Evolutionary conservation across 2,888 invertebrate genomes (phyloP).

Genomic region (Allygus modestus): DNA sequence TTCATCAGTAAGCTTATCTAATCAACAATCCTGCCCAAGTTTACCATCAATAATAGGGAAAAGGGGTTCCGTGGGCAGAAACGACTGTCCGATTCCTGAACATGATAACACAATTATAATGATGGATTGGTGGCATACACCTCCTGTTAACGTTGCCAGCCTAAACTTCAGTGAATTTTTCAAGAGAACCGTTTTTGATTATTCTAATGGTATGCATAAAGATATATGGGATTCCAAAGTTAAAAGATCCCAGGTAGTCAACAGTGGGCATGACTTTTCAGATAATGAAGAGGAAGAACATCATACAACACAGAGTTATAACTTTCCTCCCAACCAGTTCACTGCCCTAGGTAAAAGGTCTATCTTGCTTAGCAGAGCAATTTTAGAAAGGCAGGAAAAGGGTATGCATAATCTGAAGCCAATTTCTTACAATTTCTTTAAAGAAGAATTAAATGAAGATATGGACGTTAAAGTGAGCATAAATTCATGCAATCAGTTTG

Average conservation of each 20-base stretch:
- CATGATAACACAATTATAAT: conserved; percentile 23
- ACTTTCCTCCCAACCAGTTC: conserved; percentile 16
- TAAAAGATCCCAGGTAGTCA: neutral
- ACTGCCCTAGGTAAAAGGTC: neutral
- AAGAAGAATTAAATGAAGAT: conserved; percentile 21
- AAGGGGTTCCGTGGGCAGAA: neutral
- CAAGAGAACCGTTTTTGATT: conserved; percentile 48
- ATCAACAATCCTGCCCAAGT: neutral
- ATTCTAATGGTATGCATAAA: conserved; percentile 46
- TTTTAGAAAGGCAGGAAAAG: neutral
- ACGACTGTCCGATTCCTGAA: neutral
- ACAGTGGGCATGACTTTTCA: neutral
- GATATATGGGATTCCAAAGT: conserved; percentile 38
- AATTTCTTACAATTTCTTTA: neutral
- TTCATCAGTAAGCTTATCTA: neutral
- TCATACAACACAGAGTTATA: neutral
- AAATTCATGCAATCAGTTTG: neutral
- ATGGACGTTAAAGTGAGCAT: neutral
- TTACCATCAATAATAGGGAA: neutral
- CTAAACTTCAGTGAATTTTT: conserved; percentile 46
- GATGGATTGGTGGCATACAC: conserved; percentile 26
- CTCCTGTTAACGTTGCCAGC: conserved; percentile 5
- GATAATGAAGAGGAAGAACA: neutral
- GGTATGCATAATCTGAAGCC: neutral
- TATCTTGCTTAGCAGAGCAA: neutral